Evolutionary conservation across 2,888 invertebrate genomes (phyloP).

Genomic region (Agapostemon virescens): DNA sequence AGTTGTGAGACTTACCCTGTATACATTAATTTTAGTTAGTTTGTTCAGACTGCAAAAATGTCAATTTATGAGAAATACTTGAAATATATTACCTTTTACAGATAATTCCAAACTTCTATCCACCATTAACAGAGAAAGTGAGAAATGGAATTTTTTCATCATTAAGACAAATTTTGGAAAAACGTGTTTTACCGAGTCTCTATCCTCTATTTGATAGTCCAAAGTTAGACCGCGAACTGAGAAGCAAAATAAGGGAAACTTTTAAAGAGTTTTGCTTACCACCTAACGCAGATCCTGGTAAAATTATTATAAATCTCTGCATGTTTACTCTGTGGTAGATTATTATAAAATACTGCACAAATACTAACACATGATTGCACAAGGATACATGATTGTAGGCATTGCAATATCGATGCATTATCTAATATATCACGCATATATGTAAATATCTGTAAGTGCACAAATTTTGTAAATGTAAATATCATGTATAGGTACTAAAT

Average conservation of each 20-base stretch:
- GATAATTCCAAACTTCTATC: conserved; percentile 94
- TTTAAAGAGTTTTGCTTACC: conserved; percentile 93
- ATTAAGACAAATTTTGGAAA: conserved; percentile 92
- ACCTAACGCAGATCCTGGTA: conserved; percentile 82
- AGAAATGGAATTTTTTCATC: conserved; percentile 91
- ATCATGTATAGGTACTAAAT: neutral
- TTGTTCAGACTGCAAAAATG: neutral
- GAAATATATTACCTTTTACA: conserved; percentile 77
- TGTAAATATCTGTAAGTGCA: conserved; percentile 34
- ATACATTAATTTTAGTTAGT: neutral
- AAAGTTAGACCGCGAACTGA: conserved; percentile 91
- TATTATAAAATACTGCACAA: conserved; percentile 15
- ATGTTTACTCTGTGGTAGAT: conserved; percentile 32
- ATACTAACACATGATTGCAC: conserved; percentile 24
- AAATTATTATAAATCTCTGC: conserved; percentile 39
- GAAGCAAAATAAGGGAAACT: conserved; percentile 92
- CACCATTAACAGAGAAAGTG: conserved; percentile 89
- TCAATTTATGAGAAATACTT: conserved; percentile 21
- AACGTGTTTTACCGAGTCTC: conserved; percentile 93
- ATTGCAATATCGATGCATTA: conserved; percentile 12
- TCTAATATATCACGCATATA: conserved; percentile 22
- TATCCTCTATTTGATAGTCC: conserved; percentile 93
- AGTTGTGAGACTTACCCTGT: no score
- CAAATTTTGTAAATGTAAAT: conserved; percentile 14
- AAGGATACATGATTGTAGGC: neutral